Evolutionary conservation across 2,888 invertebrate genomes (phyloP).

Genomic region (Heliconius erato): DNA sequence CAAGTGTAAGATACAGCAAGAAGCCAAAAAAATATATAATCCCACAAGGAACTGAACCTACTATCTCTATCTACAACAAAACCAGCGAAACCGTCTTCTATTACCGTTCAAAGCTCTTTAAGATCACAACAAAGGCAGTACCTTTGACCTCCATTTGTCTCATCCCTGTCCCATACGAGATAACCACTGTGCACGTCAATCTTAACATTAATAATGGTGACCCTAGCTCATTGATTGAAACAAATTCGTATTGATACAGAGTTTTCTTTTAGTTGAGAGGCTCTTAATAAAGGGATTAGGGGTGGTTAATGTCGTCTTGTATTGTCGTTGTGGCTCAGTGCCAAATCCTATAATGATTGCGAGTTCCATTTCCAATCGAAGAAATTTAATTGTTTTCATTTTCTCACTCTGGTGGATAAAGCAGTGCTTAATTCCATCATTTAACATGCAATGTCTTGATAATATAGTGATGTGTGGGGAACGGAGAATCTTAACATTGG

Average conservation of each 20-base stretch:
- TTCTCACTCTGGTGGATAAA: not conserved
- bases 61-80: not conserved
- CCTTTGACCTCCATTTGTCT: constrained; percentile 46
- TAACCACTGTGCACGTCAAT: constrained; percentile 39
- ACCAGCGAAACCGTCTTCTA: too few species aligned
- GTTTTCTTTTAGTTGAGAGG: constrained; percentile 20
- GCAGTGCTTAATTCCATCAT: too few species aligned
- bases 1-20: too few species aligned
- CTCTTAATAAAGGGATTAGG: constrained; percentile 12
- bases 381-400: not conserved
- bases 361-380: not conserved
- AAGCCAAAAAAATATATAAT: too few species aligned
- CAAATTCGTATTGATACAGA: constrained; percentile 38
- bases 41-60: not conserved
- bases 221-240: constrained; percentile 42
- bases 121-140: constrained; percentile 19
- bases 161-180: constrained; percentile 25
- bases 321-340: not conserved
- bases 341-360: not conserved
- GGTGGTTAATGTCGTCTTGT: not conserved
- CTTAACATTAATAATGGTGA: constrained; percentile 45
- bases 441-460: not conserved
- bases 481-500: not conserved
- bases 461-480: not conserved
- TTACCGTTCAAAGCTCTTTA: not conserved